Conservation (phyloP, 2,113 vertebrate genomes). For the Diglossa brunneiventris region DNA sequence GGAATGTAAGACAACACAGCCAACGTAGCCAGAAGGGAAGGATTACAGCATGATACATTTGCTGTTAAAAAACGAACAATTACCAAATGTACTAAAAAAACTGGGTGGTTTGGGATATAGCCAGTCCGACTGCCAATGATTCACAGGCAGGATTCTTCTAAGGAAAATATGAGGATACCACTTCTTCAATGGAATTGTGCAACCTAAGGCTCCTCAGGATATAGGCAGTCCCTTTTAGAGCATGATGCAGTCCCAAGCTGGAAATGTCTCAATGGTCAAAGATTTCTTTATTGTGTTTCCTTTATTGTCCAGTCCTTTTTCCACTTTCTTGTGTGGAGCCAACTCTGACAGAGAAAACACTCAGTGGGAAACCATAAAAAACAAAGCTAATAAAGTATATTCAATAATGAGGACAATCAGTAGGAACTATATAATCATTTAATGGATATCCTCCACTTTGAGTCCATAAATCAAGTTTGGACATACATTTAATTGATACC, state of each 20-base stretch:
- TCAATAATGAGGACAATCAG: not conserved
- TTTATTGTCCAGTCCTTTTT: not conserved
- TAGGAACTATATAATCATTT: not conserved
- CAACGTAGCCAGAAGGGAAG: slow-evolving; percentile 30
- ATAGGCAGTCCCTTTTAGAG: slow-evolving; percentile 14
- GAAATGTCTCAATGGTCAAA: not conserved
- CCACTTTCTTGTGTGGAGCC: not conserved
- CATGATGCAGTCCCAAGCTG: not conserved
- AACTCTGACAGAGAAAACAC: not conserved
- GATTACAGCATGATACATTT: slow-evolving; percentile 51
- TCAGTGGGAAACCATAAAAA: not conserved
- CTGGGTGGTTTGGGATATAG: slow-evolving; percentile 36
- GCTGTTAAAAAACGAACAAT: slow-evolving; percentile 50
- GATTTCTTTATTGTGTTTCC: not conserved
- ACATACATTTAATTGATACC: not conserved
- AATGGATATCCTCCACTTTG: not conserved
- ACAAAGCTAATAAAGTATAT: not conserved
- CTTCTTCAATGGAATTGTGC: slow-evolving; percentile 54
- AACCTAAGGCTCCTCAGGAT: slow-evolving; percentile 31
- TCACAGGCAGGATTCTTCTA: slow-evolving; percentile 46
- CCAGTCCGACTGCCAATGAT: slow-evolving; percentile 50
- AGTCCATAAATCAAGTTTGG: not conserved
- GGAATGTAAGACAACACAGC: slow-evolving; percentile 41
- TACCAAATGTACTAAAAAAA: slow-evolving; percentile 49
- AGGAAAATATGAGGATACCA: slow-evolving; percentile 43